Evolutionary conservation across 2,113 vertebrate species (phyloP), one percentile per base, ranked within the genome.

Genomic region (Equus quagga): DNA sequence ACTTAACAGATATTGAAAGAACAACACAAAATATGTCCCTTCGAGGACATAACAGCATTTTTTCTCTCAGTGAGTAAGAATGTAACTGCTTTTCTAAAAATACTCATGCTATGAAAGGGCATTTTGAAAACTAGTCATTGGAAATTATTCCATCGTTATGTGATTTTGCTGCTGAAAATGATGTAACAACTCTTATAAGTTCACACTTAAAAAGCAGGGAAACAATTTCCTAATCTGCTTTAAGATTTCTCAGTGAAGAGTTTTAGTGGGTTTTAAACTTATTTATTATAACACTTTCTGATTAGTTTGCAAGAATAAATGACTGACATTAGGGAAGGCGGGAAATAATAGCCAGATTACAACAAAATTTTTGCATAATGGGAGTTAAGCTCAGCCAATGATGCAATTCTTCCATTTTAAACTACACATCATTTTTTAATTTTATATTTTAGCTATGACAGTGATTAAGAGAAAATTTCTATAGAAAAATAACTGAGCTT

Each of bases 51-150:
- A 69, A 76, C 64, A 21, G 36, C 26, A 65, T 92, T 65, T 85
- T 85, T 91, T 64, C 69, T 81, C 4, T 87, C 28, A 58, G 89
- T 69, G 33, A 94, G 7, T 67, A 58, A 96, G 82, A 79, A 89
- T 78, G 8, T 73, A 73, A 91, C 70, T 89, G 19, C 56, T 94
- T 96, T 97, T 76, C 54, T 13, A 94, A 79, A 97, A 79, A 88
- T 51, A 83, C 12, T 51, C 21, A 33, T 31, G n/a, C 54, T 58
- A 49, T 73, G 70, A 23, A 92, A 84, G 56, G 82, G 23, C 41
- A 79, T 72, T 88, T 94, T 94, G 36, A 82, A 93, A 93, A 87
- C 41, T 75, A 23, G 44, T 79, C 58, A 70, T 41, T 86, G 54
- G 75, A 91, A 88, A 64, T 94, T 23, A 15, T 91, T 91, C 19